Evolutionary conservation across 1,140 invertebrate genomes (phyloP).

Genomic region (Palaemon carinicauda): DNA sequence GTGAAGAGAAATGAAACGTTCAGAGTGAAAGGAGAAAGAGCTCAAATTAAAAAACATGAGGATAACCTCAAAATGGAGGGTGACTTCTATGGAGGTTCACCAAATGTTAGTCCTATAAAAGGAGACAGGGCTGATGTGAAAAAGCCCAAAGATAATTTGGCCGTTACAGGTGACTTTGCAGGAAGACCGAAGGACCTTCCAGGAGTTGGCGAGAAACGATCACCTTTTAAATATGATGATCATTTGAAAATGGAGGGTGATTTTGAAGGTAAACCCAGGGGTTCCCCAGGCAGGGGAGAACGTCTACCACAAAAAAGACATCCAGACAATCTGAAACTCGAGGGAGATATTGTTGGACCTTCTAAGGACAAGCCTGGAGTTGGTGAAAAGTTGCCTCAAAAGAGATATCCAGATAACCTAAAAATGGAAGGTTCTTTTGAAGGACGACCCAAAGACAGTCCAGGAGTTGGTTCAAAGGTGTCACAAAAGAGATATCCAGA

Average conservation of each 20-base stretch:
- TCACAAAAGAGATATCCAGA: constrained; percentile 64
- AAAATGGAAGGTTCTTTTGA: constrained; percentile 60
- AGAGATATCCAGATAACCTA: constrained; percentile 60
- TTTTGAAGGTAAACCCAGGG: constrained; percentile 62
- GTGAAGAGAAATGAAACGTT: neutral
- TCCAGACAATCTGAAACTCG: constrained; percentile 62
- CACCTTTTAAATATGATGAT: constrained; percentile 59
- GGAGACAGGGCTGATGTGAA: constrained; percentile 66
- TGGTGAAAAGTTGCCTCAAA: constrained; percentile 55
- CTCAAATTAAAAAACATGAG: constrained; percentile 62
- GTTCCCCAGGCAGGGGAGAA: constrained; percentile 64
- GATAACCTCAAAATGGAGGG: constrained; percentile 60
- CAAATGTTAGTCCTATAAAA: constrained; percentile 58
- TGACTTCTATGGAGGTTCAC: constrained; percentile 61
- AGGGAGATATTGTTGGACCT: constrained; percentile 61
- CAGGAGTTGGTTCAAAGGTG: constrained; percentile 69
- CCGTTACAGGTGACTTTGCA: constrained; percentile 74
- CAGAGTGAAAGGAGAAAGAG: constrained; percentile 25
- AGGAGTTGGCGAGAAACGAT: constrained; percentile 34
- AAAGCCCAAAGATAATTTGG: constrained; percentile 69
- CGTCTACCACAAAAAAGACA: constrained; percentile 58
- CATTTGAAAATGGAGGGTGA: constrained; percentile 62
- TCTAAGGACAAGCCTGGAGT: constrained; percentile 65
- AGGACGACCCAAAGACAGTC: constrained; percentile 64
- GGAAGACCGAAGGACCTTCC: constrained; percentile 35